Conservation (phyloP, 2,888 invertebrate species). For the Dryadula phaetusa region DNA sequence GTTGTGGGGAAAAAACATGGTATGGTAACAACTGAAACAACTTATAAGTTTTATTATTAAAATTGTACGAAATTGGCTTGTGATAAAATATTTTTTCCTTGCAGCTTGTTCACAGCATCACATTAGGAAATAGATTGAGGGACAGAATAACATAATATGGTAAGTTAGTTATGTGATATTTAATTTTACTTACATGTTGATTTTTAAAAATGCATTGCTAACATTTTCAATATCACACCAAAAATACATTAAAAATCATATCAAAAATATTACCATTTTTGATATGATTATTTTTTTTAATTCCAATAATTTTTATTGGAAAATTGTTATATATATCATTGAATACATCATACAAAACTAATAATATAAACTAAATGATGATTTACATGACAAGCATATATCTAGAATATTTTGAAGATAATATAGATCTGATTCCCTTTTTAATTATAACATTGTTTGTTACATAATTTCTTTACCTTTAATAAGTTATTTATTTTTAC, state of each 20-base stretch:
- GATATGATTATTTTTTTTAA: too few species aligned
- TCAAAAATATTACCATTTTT: too few species aligned
- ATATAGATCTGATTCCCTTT: conserved; percentile 50
- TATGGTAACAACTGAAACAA: conserved; percentile 52
- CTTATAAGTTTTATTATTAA: not conserved
- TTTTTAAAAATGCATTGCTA: too few species aligned
- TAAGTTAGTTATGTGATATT: too few species aligned
- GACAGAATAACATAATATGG: not conserved
- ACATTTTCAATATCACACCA: too few species aligned
- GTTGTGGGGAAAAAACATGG: conserved; percentile 62
- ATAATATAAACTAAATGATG: too few species aligned
- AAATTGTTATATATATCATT: too few species aligned
- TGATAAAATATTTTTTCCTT: not conserved
- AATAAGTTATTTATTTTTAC: conserved; percentile 1
- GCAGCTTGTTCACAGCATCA: conserved; percentile 10
- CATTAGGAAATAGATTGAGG: not conserved
- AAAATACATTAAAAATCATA: too few species aligned
- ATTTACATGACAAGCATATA: conserved; percentile 68
- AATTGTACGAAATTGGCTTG: not conserved
- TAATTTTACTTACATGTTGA: too few species aligned
- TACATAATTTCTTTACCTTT: not conserved
- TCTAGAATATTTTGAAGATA: conserved; percentile 66
- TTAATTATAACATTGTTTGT: not conserved
- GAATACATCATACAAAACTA: too few species aligned
- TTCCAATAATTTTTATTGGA: too few species aligned